Evolutionary conservation across 2,113 vertebrate species (phyloP), one percentile per base, ranked within the genome.

Genomic region (Ceratotherium simum): DNA sequence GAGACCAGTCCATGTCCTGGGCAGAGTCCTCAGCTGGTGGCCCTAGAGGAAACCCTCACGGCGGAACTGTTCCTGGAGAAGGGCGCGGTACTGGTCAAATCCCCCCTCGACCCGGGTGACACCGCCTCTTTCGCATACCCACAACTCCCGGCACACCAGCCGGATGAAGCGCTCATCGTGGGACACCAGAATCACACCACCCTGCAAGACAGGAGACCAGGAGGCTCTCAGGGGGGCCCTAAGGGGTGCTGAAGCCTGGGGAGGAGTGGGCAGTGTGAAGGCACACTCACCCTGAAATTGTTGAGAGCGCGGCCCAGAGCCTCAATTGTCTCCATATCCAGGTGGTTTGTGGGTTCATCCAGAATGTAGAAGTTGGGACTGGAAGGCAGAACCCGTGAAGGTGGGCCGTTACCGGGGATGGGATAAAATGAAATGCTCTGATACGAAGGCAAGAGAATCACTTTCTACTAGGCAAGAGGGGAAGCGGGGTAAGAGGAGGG

Each of bases 301-400:
- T 99, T 99, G 93, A 99, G 99, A 0, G 99, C 99, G 36, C 99
- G 99, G 11, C 99, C 99, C 80, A 99, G 98, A 1, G 99, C 99
- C 98, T 99, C 99, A 0, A 99, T 99, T 1, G 99, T 99, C 98
- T 99, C 99, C 99, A 99, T 99, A 98, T 99, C 99, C 98, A 99
- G 98, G 96, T 99, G 99, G 98, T 99, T 99, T 9, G 99, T 99
- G 0, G 99, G 99, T 95, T 99, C 99, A 84, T 99, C 99, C 95
- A 99, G 99, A 94, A 99, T 99, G 97, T 99, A 99, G 98, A 99
- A 99, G 98, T 99, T 99, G 42, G 99, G 99, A 91, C 99, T 99
- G 97, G 82, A 98, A 98, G 80, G 97, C 90, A 98, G 20, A 93
- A 2, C 21, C 76, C 95, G 72, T 14, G 36, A 79, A 62, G 4